Evolutionary conservation across 2,113 vertebrate species (phyloP).

Genomic region (Notiomystis cincta): DNA sequence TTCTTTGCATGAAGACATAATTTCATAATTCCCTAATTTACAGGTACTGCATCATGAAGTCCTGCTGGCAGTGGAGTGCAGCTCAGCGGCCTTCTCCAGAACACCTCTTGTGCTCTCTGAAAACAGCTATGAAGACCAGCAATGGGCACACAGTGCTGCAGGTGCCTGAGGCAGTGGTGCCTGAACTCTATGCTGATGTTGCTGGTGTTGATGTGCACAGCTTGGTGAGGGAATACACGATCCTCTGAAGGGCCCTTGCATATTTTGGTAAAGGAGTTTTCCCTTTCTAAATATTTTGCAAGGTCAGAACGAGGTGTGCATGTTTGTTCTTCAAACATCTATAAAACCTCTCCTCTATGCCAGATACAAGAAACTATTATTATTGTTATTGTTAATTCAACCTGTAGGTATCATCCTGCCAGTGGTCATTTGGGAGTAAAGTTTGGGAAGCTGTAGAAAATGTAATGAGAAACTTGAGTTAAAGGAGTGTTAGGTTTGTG

Average conservation of each 20-base stretch:
- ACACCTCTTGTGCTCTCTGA: conserved; percentile 73
- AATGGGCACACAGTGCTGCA: conserved; percentile 80
- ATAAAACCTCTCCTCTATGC: background rate
- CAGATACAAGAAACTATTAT: background rate
- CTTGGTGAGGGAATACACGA: conserved; percentile 48
- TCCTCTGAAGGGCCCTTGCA: conserved; percentile 50
- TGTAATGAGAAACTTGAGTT: background rate
- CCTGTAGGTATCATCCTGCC: background rate
- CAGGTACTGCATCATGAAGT: conserved; percentile 85
- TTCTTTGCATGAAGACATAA: background rate
- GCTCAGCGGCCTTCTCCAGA: conserved; percentile 70
- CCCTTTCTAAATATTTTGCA: background rate
- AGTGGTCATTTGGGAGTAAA: background rate
- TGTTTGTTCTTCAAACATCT: background rate
- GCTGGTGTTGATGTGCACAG: conserved; percentile 59
- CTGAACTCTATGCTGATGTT: conserved; percentile 67
- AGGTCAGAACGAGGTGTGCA: background rate
- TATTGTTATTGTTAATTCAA: background rate
- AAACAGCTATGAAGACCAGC: conserved; percentile 73
- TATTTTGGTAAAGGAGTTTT: background rate
- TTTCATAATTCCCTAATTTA: background rate
- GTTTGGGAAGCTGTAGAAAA: background rate
- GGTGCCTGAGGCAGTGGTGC: conserved; percentile 72
- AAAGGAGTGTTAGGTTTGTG: background rate
- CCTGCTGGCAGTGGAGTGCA: conserved; percentile 87